phyloP scores from a whole-genome alignment of 1,140 invertebrate genomes.

The Harlomillsia oculata region DNA sequence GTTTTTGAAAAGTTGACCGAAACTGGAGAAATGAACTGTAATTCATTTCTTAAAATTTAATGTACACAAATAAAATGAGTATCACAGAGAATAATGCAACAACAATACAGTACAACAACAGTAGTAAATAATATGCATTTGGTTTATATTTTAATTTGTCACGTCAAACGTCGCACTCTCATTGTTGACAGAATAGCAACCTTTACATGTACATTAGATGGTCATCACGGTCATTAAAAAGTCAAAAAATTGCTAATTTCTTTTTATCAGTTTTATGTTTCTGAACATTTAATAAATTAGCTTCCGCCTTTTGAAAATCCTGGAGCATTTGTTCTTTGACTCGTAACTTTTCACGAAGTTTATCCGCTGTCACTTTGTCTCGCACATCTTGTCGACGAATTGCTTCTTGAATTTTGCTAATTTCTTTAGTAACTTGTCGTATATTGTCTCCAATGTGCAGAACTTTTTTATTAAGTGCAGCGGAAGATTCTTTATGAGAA shows the following conservation, averaged over 20 bases:
- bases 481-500: conserved; percentile 52
- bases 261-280: conserved; percentile 55
- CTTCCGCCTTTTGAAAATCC: conserved; percentile 50
- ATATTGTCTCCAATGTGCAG: conserved; percentile 64
- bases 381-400: conserved; percentile 49
- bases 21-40: too few species aligned
- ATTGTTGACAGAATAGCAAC: too few species aligned
- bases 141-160: too few species aligned
- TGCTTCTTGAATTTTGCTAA: conserved; percentile 54
- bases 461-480: conserved; percentile 61
- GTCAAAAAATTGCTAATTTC: conserved; percentile 57
- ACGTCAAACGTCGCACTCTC: too few species aligned
- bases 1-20: too few species aligned
- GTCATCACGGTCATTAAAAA: background rate
- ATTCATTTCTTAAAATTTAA: too few species aligned
- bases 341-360: conserved; percentile 48
- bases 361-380: conserved; percentile 46
- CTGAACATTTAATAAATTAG: conserved; percentile 57
- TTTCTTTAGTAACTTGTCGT: conserved; percentile 54
- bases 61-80: too few species aligned
- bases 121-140: too few species aligned
- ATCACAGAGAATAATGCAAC: too few species aligned
- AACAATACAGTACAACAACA: too few species aligned
- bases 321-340: conserved; percentile 52
- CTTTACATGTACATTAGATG: too few species aligned